phyloP scores from a whole-genome alignment of 2,888 invertebrate genomes.

The Pandemis heparana region DNA sequence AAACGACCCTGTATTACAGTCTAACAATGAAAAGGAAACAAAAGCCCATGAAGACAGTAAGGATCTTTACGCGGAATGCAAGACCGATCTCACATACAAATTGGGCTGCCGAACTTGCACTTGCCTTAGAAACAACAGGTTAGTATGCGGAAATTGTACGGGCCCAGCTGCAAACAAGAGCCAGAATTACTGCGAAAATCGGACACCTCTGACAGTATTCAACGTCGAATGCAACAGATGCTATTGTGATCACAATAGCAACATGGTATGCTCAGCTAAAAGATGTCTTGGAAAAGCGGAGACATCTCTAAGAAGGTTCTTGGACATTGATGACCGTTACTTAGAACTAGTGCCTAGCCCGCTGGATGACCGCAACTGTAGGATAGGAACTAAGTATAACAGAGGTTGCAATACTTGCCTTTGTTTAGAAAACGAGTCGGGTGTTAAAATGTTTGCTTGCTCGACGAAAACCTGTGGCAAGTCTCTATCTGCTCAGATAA shows the following conservation, averaged over 20 bases:
- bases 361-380: slow-evolving; percentile 57
- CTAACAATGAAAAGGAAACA: slow-evolving; percentile 27
- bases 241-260: slow-evolving; percentile 73
- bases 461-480: slow-evolving; percentile 63
- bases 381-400: slow-evolving; percentile 60
- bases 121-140: slow-evolving; percentile 77
- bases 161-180: slow-evolving; percentile 43
- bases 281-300: slow-evolving; percentile 56
- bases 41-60: slow-evolving; percentile 38
- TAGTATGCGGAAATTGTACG: slow-evolving; percentile 74
- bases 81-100: slow-evolving; percentile 68
- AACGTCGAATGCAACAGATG: slow-evolving; percentile 83
- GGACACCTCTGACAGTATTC: slow-evolving; percentile 65
- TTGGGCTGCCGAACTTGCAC: slow-evolving; percentile 82
- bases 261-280: slow-evolving; percentile 74
- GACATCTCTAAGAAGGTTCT: slow-evolving; percentile 31
- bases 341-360: slow-evolving; percentile 45
- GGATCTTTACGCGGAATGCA: slow-evolving; percentile 72
- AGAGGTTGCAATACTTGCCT: slow-evolving; percentile 70
- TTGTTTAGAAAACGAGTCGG: slow-evolving; percentile 55
- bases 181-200: slow-evolving; percentile 49
- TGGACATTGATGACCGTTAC: slow-evolving; percentile 30
- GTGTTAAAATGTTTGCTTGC: slow-evolving; percentile 71
- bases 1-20: slow-evolving; percentile 52
- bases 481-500: neutral